Percentiles rank a stretch among this genome's conserved stretches.
phyloP scores from a whole-genome alignment of 2,888 invertebrate species.

The Mimas tiliae region DNA sequence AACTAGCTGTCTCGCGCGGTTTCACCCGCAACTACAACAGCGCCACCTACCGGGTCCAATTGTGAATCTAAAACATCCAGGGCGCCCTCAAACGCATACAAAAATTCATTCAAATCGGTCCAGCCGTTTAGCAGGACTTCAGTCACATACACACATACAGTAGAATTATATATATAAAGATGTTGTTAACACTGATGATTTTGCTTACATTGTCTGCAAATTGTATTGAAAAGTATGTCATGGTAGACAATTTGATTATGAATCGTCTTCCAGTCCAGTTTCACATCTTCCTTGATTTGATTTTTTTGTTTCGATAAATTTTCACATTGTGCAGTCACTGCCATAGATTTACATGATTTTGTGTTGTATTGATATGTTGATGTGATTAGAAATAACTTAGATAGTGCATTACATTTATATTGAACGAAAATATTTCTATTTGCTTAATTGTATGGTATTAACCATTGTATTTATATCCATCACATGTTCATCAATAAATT shows the following conservation, averaged over 20 bases:
- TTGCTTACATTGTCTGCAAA: not conserved
- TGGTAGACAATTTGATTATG: not conserved
- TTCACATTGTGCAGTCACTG: slow-evolving; percentile 12
- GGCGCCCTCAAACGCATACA: too few species aligned
- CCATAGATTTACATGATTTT: slow-evolving; percentile 21
- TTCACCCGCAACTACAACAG: too few species aligned
- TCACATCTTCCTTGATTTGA: not conserved
- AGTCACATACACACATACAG: too few species aligned
- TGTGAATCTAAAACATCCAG: too few species aligned
- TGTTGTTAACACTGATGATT: too few species aligned
- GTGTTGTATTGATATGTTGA: slow-evolving; percentile 9
- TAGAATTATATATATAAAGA: too few species aligned
- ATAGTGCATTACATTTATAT: slow-evolving; percentile 23
- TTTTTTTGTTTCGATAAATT: not conserved
- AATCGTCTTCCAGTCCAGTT: slow-evolving; percentile 23
- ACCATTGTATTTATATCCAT: slow-evolving; percentile 17
- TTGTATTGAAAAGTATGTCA: not conserved
- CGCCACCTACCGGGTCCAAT: too few species aligned
- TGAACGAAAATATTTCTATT: slow-evolving; percentile 24
- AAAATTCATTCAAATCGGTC: too few species aligned
- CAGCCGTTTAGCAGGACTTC: too few species aligned
- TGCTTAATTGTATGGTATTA: slow-evolving; percentile 18
- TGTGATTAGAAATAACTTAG: slow-evolving; percentile 21
- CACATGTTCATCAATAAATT: not conserved
- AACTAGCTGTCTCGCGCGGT: too few species aligned